Conservation (phyloP, 2,797 vertebrate species). For the Pyrocephalus nanus region DNA sequence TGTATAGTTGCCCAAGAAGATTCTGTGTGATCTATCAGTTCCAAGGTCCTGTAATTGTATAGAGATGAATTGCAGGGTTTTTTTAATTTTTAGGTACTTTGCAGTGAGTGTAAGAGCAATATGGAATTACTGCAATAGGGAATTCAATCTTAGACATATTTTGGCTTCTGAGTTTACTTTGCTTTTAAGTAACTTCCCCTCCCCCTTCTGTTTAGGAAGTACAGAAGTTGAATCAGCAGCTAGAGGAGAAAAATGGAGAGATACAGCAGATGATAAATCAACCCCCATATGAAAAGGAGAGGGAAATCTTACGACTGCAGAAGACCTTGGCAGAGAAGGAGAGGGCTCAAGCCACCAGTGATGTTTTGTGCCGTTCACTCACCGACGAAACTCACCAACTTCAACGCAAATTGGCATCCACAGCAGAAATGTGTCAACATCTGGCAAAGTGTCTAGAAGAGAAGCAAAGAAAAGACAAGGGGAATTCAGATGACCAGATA, state of each 20-base stretch:
- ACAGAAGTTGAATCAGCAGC: conserved; percentile 75
- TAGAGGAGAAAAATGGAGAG: conserved; percentile 83
- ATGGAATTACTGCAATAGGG: not conserved
- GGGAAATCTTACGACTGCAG: conserved; percentile 81
- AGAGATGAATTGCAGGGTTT: not conserved
- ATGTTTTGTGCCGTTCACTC: conserved; percentile 86
- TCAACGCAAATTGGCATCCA: conserved; percentile 82
- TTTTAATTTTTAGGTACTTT: not conserved
- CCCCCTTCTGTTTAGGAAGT: conserved; percentile 78
- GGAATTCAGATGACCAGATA: conserved; percentile 12
- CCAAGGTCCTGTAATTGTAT: not conserved
- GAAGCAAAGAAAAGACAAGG: conserved; percentile 59
- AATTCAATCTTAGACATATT: not conserved
- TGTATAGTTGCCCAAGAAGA: not conserved
- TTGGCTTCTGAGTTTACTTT: not conserved
- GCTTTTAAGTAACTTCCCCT: conserved; percentile 20
- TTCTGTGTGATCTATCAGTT: not conserved
- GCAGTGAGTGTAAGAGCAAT: not conserved
- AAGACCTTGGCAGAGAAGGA: conserved; percentile 79
- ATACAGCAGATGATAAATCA: conserved; percentile 74
- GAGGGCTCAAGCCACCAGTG: conserved; percentile 80
- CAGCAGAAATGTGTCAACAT: conserved; percentile 90
- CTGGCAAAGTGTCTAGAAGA: conserved; percentile 85
- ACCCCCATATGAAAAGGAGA: conserved; percentile 82
- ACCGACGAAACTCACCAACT: conserved; percentile 86